Evolutionary conservation across 2,797 vertebrate genomes (phyloP).

Genomic region (Phalanger gymnotis): DNA sequence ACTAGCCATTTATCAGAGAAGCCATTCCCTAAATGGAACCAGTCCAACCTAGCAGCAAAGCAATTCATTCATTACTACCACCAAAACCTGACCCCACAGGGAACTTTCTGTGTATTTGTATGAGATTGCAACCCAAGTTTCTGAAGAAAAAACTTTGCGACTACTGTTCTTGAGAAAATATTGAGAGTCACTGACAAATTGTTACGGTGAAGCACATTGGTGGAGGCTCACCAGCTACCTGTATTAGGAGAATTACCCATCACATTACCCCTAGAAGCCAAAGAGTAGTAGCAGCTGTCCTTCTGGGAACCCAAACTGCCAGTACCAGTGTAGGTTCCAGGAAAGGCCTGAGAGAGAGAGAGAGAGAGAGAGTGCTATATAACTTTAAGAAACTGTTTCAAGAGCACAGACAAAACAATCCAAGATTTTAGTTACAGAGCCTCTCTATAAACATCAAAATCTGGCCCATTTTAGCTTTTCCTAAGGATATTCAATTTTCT

Average conservation of each 20-base stretch:
- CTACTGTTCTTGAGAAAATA: background rate
- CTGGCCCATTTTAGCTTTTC: background rate
- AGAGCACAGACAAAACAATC: background rate
- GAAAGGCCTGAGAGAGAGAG: background rate
- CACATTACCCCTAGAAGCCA: background rate
- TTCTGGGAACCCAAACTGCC: background rate
- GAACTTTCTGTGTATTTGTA: background rate
- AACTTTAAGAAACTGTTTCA: background rate
- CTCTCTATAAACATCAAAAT: background rate
- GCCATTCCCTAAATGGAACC: background rate
- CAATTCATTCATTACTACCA: background rate
- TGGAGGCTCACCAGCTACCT: background rate
- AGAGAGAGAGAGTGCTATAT: background rate
- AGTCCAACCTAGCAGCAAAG: background rate
- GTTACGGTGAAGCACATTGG: background rate
- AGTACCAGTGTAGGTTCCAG: background rate
- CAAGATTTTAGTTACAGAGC: background rate
- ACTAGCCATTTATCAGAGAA: background rate
- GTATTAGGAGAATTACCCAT: background rate
- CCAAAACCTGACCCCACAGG: background rate
- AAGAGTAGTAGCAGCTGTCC: background rate
- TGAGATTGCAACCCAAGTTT: background rate
- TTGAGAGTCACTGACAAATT: background rate
- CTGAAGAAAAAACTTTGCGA: background rate
- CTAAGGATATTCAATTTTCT: background rate